Percentiles rank a stretch among this genome's conserved stretches.
Conservation (phyloP, 2,888 invertebrate species). For the Blastobasis lacticolella region DNA sequence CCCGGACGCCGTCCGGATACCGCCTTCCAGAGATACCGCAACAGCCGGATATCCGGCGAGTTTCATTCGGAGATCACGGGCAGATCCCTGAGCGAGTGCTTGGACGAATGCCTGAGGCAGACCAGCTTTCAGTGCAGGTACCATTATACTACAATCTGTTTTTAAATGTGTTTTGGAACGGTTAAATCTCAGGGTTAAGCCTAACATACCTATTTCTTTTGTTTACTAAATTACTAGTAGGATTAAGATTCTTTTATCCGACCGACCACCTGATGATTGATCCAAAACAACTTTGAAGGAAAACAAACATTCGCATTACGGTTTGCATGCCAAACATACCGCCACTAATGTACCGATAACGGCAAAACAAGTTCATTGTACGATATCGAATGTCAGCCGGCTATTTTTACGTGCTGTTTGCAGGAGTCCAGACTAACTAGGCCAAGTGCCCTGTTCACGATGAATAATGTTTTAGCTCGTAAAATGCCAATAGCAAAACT, state of each 20-base stretch:
- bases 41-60: slow-evolving; percentile 89
- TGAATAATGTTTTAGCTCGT: too few relatives aligned
- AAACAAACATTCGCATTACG: too few relatives aligned
- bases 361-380: slow-evolving; percentile 21
- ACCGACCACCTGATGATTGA: too few relatives aligned
- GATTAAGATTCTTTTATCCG: too few relatives aligned
- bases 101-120: slow-evolving; percentile 91
- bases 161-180: too few relatives aligned
- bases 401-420: slow-evolving; percentile 3
- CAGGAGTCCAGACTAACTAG: neutral
- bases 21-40: slow-evolving; percentile 90
- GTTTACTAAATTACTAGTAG: too few relatives aligned
- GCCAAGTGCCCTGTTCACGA: too few relatives aligned
- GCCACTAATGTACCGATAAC: slow-evolving; percentile 10
- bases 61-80: slow-evolving; percentile 93
- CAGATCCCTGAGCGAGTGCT: slow-evolving; percentile 89
- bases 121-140: slow-evolving; percentile 92
- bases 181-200: too few relatives aligned
- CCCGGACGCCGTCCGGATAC: slow-evolving; percentile 89
- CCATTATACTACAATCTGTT: neutral
- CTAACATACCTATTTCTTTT: too few relatives aligned
- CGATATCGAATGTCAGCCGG: slow-evolving; percentile 29
- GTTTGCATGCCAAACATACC: slow-evolving; percentile 11
- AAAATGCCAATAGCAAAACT: too few relatives aligned
- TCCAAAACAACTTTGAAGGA: too few relatives aligned